Percentiles rank a stretch among this genome's conserved stretches.
phyloP scores from a whole-genome alignment of 2,888 invertebrate species.

The Yponomeuta malinellus region DNA sequence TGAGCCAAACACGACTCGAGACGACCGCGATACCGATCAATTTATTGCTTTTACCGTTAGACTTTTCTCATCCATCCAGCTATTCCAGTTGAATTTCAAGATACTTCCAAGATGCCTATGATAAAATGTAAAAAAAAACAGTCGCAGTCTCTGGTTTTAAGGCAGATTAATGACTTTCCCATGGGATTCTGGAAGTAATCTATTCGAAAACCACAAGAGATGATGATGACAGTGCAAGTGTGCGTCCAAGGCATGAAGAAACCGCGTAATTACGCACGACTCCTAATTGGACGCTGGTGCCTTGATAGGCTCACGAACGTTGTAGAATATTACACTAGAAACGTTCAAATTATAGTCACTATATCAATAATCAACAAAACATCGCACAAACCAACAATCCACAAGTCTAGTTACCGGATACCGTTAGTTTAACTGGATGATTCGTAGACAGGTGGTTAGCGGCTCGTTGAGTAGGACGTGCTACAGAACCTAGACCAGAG shows the following conservation, averaged over 20 bases:
- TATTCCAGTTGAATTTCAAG: neutral
- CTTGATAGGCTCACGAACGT: neutral
- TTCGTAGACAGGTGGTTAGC: slow-evolving; percentile 3
- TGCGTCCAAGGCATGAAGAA: slow-evolving; percentile 23
- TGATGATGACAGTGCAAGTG: slow-evolving; percentile 24
- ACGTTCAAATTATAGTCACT: neutral
- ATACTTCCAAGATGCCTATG: neutral
- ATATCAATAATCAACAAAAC: neutral
- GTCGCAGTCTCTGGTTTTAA: neutral
- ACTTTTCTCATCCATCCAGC: slow-evolving; percentile 20
- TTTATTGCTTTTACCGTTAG: slow-evolving; percentile 43
- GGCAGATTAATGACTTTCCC: neutral
- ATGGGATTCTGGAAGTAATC: neutral
- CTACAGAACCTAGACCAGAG: slow-evolving; percentile 3
- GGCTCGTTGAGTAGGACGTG: neutral
- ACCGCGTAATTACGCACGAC: slow-evolving; percentile 29
- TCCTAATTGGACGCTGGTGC: slow-evolving; percentile 21
- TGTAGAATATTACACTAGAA: neutral
- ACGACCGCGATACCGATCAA: slow-evolving; percentile 39
- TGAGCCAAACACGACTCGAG: slow-evolving; percentile 39
- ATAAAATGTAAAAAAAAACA: neutral
- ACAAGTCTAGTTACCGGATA: slow-evolving; percentile 9
- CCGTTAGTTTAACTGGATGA: slow-evolving; percentile 8
- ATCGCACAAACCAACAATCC: neutral
- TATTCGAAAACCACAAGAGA: slow-evolving; percentile 23